Evolutionary conservation across 1,140 invertebrate genomes (phyloP).

Genomic region (Phymastichus coffea): DNA sequence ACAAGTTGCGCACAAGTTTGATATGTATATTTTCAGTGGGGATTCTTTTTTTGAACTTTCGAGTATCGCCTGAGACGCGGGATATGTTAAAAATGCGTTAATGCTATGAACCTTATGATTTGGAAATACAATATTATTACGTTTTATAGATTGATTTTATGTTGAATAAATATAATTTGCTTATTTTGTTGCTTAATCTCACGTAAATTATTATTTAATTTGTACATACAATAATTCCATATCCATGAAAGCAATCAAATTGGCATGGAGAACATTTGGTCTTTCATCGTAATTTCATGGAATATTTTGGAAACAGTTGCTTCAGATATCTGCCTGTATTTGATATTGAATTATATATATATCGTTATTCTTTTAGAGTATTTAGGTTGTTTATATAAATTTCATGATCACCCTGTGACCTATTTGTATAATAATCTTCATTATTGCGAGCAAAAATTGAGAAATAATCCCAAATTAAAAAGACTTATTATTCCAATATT

Average conservation of each 20-base stretch:
- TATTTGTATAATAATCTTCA: conserved; percentile 95
- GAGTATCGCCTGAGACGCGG: conserved; percentile 77
- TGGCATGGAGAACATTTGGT: conserved; percentile 95
- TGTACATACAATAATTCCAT: conserved; percentile 61
- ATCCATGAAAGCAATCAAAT: conserved; percentile 95
- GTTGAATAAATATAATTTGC: conserved; percentile 73
- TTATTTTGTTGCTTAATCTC: too few species aligned
- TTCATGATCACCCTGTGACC: conserved; percentile 93
- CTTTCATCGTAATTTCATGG: conserved; percentile 92
- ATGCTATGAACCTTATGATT: conserved; percentile 93
- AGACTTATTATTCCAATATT: conserved; percentile 81
- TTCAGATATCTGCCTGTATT: conserved; percentile 91
- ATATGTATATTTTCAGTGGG: too few species aligned
- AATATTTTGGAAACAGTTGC: conserved; percentile 97
- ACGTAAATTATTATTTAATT: too few species aligned
- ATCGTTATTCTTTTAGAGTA: conserved; percentile 87
- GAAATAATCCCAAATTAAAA: conserved; percentile 81
- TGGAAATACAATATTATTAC: conserved; percentile 97
- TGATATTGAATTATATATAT: conserved; percentile 92
- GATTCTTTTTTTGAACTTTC: conserved; percentile 91
- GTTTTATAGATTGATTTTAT: conserved; percentile 88
- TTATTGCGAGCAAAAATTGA: conserved; percentile 88
- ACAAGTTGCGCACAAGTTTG: too few species aligned
- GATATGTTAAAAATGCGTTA: conserved; percentile 90
- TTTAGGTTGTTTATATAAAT: conserved; percentile 91